These are phyloP conservation scores for Drosophila rellima DNA, from an alignment of 2,888 invertebrate genomes.

Conservation along the genomic window DNA sequence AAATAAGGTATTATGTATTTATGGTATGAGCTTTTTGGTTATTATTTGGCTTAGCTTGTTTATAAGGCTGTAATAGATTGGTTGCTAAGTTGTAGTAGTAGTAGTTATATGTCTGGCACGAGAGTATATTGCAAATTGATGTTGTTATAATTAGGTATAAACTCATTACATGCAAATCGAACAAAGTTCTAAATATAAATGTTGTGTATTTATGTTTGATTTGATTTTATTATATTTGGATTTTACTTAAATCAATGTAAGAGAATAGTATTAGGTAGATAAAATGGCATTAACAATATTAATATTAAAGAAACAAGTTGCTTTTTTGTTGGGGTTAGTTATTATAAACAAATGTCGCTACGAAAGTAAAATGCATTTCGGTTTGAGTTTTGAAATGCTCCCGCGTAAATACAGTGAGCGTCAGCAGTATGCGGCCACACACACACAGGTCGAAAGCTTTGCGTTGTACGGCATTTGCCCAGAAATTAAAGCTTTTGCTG, in stretches of 20 bases:
- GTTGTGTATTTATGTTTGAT: conserved; percentile 39
- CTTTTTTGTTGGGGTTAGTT: conserved; percentile 42
- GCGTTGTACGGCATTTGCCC: conserved; percentile 61
- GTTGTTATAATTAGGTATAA: conserved; percentile 50
- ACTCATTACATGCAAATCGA: conserved; percentile 76
- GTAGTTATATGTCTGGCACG: conserved; percentile 32
- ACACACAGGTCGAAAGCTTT: conserved; percentile 70
- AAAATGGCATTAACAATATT: conserved; percentile 67
- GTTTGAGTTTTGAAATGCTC: conserved; percentile 30
- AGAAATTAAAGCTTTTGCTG: conserved; percentile 32
- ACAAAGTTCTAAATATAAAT: conserved; percentile 66
- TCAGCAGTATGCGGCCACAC: conserved; percentile 41
- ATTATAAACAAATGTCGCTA: conserved; percentile 53
- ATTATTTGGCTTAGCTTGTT: conserved; percentile 21
- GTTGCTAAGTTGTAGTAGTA: conserved; percentile 42
- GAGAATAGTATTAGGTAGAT: conserved; percentile 26
- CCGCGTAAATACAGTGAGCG: conserved; percentile 39
- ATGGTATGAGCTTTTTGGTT: background rate
- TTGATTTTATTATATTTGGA: conserved; percentile 3
- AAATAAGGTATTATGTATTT: conserved; percentile 31
- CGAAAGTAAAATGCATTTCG: conserved; percentile 67
- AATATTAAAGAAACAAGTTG: conserved; percentile 43
- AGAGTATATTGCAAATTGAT: conserved; percentile 42
- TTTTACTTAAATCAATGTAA: conserved; percentile 47
- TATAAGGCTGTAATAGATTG: conserved; percentile 57